Percentiles rank a stretch among this genome's conserved stretches.
These are phyloP conservation scores for Thripadectes ignobilis DNA, from an alignment of 2,797 vertebrate species.

Conservation along the genomic window DNA sequence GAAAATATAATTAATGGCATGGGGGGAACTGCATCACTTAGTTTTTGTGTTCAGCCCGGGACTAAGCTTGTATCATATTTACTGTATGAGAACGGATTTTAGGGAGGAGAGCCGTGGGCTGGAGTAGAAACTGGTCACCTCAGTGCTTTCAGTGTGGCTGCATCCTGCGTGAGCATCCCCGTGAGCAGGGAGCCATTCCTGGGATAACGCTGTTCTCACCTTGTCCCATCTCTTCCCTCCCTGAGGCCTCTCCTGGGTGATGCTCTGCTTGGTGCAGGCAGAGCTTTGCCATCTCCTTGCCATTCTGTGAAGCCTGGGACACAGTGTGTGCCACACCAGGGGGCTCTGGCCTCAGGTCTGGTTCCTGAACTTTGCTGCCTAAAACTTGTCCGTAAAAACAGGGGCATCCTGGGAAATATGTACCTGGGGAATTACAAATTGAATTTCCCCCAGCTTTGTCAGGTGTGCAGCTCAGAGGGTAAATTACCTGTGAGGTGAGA, in stretches of 20 bases:
- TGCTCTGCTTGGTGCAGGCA: not conserved
- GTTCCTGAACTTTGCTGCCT: not conserved
- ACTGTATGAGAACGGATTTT: not conserved
- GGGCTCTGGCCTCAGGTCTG: not conserved
- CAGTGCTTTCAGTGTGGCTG: not conserved
- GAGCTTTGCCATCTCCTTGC: not conserved
- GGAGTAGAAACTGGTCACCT: not conserved
- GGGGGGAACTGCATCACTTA: not conserved
- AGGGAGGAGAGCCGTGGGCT: not conserved
- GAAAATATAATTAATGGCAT: not conserved
- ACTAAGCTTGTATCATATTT: not conserved
- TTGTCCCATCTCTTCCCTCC: not conserved
- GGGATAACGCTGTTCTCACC: accelerated
- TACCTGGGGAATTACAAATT: not conserved
- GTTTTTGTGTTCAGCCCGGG: not conserved
- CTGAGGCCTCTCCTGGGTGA: too few species aligned
- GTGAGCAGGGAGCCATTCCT: not conserved
- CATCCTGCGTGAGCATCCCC: not conserved
- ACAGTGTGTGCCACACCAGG: not conserved
- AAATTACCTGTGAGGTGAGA: not conserved
- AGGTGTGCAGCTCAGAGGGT: not conserved
- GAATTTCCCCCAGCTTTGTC: not conserved
- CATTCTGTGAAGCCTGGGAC: not conserved
- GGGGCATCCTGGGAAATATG: not conserved
- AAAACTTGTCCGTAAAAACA: not conserved